These are phyloP conservation scores for Chironex yamaguchii DNA, from an alignment of 30 jellyfish, hydroid and myxozoan species.

Conservation along the genomic window DNA sequence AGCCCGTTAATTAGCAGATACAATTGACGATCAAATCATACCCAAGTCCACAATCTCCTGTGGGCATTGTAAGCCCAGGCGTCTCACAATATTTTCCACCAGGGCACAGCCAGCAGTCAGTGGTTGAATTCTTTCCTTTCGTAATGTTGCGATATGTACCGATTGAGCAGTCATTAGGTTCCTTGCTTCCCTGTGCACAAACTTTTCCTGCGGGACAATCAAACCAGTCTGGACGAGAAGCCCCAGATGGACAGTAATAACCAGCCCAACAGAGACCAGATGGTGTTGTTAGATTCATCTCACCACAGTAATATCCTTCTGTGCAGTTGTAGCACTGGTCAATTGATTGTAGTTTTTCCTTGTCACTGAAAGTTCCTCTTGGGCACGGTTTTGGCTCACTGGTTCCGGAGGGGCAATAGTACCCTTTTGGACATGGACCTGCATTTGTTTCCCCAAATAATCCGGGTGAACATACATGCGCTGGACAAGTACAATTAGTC, in stretches of 20 bases:
- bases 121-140: slow-evolving; percentile 64
- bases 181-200: slow-evolving; percentile 66
- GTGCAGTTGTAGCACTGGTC: slow-evolving; percentile 90
- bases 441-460: slow-evolving; percentile 84
- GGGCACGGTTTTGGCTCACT: slow-evolving; percentile 96
- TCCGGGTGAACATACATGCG: slow-evolving; percentile 87
- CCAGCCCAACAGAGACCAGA: slow-evolving; percentile 97
- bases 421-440: slow-evolving; percentile 99
- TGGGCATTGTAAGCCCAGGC: slow-evolving; percentile 79
- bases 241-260: slow-evolving; percentile 92
- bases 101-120: slow-evolving; percentile 95
- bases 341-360: slow-evolving; percentile 65
- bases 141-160: slow-evolving; percentile 93
- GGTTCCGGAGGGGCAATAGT: slow-evolving; percentile 92
- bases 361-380: slow-evolving; percentile 88
- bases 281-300: slow-evolving; percentile 80
- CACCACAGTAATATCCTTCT: slow-evolving; percentile 87
- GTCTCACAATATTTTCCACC: slow-evolving; percentile 95
- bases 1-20: too few relatives aligned
- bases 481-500: slow-evolving; percentile 86
- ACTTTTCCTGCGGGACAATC: slow-evolving; percentile 91
- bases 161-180: slow-evolving; percentile 81
- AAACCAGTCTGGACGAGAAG: slow-evolving; percentile 79
- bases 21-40: too few relatives aligned
- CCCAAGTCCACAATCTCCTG: slow-evolving; percentile 99